Evolutionary conservation across 2,888 invertebrate genomes (phyloP).

Genomic region (Sesamia inferens): DNA sequence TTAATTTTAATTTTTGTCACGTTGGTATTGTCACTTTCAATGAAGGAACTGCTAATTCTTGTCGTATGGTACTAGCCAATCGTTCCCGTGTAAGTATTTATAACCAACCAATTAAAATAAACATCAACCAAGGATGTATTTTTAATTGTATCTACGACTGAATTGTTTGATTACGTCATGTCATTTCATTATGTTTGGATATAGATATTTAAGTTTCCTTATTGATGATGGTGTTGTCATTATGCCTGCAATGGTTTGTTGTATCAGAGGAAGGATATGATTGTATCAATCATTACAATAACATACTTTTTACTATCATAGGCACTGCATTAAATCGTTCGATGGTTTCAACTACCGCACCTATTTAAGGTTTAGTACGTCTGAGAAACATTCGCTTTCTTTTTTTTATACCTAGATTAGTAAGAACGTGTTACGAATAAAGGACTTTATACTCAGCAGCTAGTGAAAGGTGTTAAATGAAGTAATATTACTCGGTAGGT

Average conservation of each 20-base stretch:
- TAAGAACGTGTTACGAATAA: slow-evolving; percentile 8
- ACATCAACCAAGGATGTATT: slow-evolving; percentile 13
- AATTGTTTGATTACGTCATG: slow-evolving; percentile 15
- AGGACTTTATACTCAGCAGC: background rate
- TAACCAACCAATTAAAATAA: slow-evolving; percentile 33
- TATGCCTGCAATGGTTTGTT: background rate
- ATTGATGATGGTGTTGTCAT: slow-evolving; percentile 17
- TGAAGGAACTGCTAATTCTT: slow-evolving; percentile 21
- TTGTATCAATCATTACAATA: slow-evolving; percentile 1
- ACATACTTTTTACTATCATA: slow-evolving; percentile 7
- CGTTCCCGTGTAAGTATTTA: slow-evolving; percentile 23
- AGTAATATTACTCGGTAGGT: background rate
- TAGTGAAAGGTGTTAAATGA: slow-evolving; percentile 1
- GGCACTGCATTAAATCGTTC: slow-evolving; percentile 1
- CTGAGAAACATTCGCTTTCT: slow-evolving; percentile 14
- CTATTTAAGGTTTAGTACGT: background rate
- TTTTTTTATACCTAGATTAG: background rate
- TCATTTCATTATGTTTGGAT: slow-evolving; percentile 21
- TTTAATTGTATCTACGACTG: slow-evolving; percentile 19
- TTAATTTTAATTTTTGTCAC: slow-evolving; percentile 46
- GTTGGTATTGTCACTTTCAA: slow-evolving; percentile 55
- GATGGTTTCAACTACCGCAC: slow-evolving; percentile 14
- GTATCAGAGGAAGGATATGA: background rate
- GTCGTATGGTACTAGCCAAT: slow-evolving; percentile 15
- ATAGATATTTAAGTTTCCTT: background rate